phyloP scores from a whole-genome alignment of 1,140 invertebrate genomes.

The Watersipora subatra region DNA sequence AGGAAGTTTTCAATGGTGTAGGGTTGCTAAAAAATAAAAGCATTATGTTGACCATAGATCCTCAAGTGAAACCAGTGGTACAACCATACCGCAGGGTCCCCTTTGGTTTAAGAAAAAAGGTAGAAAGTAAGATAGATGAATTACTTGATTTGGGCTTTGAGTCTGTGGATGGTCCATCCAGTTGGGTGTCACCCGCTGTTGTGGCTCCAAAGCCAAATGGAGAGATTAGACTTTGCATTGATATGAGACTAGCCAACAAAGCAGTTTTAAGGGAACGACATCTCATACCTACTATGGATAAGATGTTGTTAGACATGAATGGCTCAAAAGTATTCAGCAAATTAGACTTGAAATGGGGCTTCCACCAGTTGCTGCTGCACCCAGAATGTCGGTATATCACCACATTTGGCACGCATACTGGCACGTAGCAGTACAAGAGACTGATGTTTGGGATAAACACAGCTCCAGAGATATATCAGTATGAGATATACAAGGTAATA shows the following conservation, averaged over 20 bases:
- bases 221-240: conserved; percentile 20
- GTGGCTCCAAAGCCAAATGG: conserved; percentile 18
- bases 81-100: conserved; percentile 6
- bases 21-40: no score
- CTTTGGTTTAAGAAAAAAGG: conserved; percentile 10
- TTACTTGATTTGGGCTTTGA: conserved; percentile 18
- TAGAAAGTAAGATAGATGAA: conserved; percentile 16
- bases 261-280: conserved; percentile 17
- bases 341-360: conserved; percentile 16
- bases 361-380: no score
- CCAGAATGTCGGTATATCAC: no score
- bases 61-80: conserved; percentile 7
- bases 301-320: conserved; percentile 15
- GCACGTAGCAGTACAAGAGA: no score
- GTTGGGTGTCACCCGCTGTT: conserved; percentile 21
- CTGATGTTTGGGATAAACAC: no score
- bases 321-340: conserved; percentile 16
- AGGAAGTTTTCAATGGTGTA: no score
- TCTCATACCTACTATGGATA: conserved; percentile 18
- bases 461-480: no score
- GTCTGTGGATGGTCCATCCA: conserved; percentile 14
- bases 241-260: conserved; percentile 18
- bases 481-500: no score
- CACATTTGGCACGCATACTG: no score
- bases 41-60: not conserved